Evolutionary conservation across 2,113 vertebrate genomes (phyloP), one percentile per base, ranked within the genome.

Genomic region (Hucho hucho): DNA sequence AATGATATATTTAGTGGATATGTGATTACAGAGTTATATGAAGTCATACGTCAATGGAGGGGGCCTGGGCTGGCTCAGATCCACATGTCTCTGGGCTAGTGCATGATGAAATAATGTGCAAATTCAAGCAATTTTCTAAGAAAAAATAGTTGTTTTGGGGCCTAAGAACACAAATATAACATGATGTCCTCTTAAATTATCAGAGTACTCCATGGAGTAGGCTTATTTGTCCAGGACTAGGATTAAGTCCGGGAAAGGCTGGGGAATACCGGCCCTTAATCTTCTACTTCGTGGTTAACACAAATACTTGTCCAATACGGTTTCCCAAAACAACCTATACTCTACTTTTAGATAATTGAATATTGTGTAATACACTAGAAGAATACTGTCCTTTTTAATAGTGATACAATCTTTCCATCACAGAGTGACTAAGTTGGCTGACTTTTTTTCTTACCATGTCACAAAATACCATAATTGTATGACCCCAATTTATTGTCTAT

Each of bases 101-200:
- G 65, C 29, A 64, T 84, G 82, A 84, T 84, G 82, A 84, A 84
- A 84, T 56, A 72, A 75, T 18, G 16, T 74, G 32, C 64, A 63
- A 82, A 79, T 75, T 5, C 24, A 32, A 16, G 82, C 66, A 79
- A 81, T 70, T 70, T 64, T 59, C 64, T 68, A 66, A 20, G 75
- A 24, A 65, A 14, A 4, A 56, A 11, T 0, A 26, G 67, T 22
- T 25, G 1, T 22, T 49, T 53, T 3, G 67, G 70, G 63, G 70
- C 28, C 65, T 37, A 18, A 67, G 66, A 80, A 53, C 43, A 78
- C 72, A 73, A 59, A 29, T 53, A 71, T 71, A 76, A 73, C 59
- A 28, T 76, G 59, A 28, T 67, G 59, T 66, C 59, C 75, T 77
- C 37, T 74, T 66, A 68, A 71, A 59, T 64, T 56, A 75, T 53